Evolutionary conservation across 2,888 invertebrate genomes (phyloP), one percentile per base, ranked within the genome.

Genomic region (Glaucopsyche alexis): DNA sequence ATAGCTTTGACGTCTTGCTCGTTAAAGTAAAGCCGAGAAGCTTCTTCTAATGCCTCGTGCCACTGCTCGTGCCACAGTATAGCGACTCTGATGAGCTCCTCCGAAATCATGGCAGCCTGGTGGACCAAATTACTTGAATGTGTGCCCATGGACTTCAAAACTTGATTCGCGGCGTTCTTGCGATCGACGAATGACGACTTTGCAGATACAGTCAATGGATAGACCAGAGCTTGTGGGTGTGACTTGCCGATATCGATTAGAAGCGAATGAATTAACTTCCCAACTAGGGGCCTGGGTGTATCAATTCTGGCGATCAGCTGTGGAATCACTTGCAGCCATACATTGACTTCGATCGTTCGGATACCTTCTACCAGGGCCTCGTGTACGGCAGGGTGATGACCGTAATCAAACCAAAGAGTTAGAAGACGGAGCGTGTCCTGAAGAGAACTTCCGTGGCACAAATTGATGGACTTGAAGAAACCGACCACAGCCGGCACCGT

Each of bases 21-120:
- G 3, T 98, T 99, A 87, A 99, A 99, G 87, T 98, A 99, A 11
- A 99, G 90, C 77, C 95, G 84, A 7, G 97, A 98, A 0, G 99
- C 99, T 85, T 99, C 99, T 81, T 98, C 97, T 29, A 99, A 89
- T 0, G 99, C 99, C 86, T 99, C 99, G 84, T 99, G 98, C 99
- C 99, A 99, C 82, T 99, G 96, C 86, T 99, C 99, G 84, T 99
- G 99, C 99, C 99, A 99, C 19, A 99, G 91, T 78, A 99, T 99
- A 2, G 99, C 99, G 0, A 99, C 99, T 73, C 99, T 94, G 74
- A 99, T 99, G 71, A 99, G 93, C 87, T 99, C 99, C 81, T 99
- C 99, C 66, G 98, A 96, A 76, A 98, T 99, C 96, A 98, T 96
- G 81, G 98, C 95, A 0, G 99, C 99, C 87, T 99, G 99, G 80